Conservation (phyloP, 2,113 vertebrate genomes). For the Actenoides hombroni region DNA sequence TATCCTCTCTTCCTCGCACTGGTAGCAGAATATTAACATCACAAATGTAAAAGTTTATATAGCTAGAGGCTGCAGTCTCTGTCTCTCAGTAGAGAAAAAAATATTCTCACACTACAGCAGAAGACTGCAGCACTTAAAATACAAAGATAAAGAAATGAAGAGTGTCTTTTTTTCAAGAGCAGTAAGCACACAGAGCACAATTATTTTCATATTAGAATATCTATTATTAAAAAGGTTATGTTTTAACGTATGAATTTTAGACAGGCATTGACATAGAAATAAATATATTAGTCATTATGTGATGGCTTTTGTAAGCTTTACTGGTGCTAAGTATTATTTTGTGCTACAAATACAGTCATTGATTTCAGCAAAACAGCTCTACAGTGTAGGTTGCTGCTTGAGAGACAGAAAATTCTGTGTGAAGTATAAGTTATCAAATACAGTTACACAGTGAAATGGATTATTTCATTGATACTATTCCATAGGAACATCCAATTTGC, state of each 20-base stretch:
- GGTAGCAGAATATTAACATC: conserved; percentile 29
- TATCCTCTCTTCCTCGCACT: conserved; percentile 34
- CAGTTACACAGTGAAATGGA: conserved; percentile 46
- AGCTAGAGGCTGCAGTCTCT: neutral
- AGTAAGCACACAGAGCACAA: neutral
- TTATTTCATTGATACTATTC: conserved; percentile 25
- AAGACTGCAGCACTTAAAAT: neutral
- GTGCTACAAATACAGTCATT: neutral
- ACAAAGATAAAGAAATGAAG: neutral
- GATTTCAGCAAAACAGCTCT: neutral
- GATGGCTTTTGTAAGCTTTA: neutral
- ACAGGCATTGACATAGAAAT: neutral
- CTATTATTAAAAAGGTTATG: conserved; percentile 25
- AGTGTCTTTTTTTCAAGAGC: neutral
- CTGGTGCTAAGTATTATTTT: neutral
- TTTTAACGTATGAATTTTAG: conserved; percentile 32
- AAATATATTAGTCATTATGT: conserved; percentile 10
- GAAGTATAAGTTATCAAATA: conserved; percentile 25
- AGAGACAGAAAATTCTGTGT: conserved; percentile 6
- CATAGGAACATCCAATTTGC: conserved; percentile 15
- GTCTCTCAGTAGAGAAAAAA: conserved; percentile 17
- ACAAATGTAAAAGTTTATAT: conserved; percentile 14
- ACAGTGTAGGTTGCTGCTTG: neutral
- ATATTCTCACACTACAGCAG: neutral
- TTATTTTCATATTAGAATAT: conserved; percentile 5